Conservation (phyloP, 2,797 vertebrate genomes). For the Carapus acus region DNA sequence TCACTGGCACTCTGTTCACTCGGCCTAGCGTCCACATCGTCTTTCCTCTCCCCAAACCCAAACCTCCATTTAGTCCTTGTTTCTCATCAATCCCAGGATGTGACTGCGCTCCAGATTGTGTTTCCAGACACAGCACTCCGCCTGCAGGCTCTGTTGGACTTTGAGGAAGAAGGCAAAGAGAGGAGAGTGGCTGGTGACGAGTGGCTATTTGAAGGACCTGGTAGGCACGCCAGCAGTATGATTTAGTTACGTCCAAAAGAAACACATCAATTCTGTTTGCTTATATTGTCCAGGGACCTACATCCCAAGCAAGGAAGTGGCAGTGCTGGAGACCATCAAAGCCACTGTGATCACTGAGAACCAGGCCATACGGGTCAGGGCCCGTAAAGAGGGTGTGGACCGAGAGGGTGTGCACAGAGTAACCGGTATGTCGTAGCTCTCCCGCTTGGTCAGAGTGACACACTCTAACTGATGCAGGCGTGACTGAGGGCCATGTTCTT, state of each 20-base stretch:
- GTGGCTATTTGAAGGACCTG: conserved; percentile 91
- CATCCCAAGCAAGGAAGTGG: conserved; percentile 85
- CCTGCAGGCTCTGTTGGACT: conserved; percentile 84
- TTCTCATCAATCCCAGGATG: too few relatives aligned
- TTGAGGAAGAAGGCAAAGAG: conserved; percentile 64
- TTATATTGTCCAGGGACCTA: conserved; percentile 91
- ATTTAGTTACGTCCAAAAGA: too few relatives aligned
- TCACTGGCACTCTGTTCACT: too few relatives aligned
- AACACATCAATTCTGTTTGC: too few relatives aligned
- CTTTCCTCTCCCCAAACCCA: too few relatives aligned
- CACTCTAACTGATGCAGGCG: too few relatives aligned
- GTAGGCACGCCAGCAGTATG: conserved; percentile 53
- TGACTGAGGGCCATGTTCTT: too few relatives aligned
- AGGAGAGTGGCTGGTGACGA: conserved; percentile 83
- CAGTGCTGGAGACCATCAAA: conserved; percentile 80
- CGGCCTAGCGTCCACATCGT: too few relatives aligned
- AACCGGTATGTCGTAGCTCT: conserved; percentile 69
- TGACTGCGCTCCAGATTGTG: conserved; percentile 82
- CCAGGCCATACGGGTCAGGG: conserved; percentile 86
- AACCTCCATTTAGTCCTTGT: too few relatives aligned
- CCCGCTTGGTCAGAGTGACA: background rate
- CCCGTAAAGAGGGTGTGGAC: conserved; percentile 84
- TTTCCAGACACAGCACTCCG: conserved; percentile 83
- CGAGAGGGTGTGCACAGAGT: conserved; percentile 72
- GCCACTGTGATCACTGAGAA: conserved; percentile 84